Percentiles rank a stretch among this genome's conserved stretches.
Conservation (phyloP, 2,888 invertebrate species). For the Drosophila neutralis region DNA sequence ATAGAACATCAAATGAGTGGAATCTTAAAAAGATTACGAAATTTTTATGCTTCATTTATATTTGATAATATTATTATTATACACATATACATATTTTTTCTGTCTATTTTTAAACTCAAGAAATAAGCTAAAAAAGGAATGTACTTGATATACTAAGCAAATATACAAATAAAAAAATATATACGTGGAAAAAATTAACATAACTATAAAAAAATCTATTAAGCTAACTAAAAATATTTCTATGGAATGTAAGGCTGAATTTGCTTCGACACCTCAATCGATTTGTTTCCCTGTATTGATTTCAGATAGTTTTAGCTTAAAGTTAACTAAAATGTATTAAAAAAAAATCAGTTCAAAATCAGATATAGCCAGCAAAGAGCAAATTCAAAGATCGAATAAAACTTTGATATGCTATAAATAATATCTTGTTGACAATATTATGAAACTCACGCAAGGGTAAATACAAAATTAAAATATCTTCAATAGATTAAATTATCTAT, state of each 20-base stretch:
- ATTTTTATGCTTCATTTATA: background rate
- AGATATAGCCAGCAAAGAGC: background rate
- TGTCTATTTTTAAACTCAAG: background rate
- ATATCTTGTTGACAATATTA: background rate
- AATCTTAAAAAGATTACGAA: background rate
- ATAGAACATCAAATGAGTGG: background rate
- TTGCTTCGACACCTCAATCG: background rate
- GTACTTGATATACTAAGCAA: background rate
- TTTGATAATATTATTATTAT: background rate
- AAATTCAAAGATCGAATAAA: background rate
- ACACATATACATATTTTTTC: background rate
- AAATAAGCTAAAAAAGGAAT: background rate
- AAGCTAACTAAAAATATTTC: slow-evolving; percentile 1
- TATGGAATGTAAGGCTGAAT: slow-evolving; percentile 6
- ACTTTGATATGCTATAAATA: background rate
- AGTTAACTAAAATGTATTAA: background rate
- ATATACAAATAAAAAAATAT: background rate
- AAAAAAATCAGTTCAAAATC: background rate
- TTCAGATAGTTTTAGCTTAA: background rate
- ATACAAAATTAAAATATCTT: background rate
- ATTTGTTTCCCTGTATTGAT: slow-evolving; percentile 9
- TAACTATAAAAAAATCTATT: slow-evolving; percentile 14
- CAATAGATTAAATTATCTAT: background rate
- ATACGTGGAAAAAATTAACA: slow-evolving; percentile 15
- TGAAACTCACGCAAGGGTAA: background rate